phyloP scores from a whole-genome alignment of 2,113 vertebrate species.

The Sterna hirundo region DNA sequence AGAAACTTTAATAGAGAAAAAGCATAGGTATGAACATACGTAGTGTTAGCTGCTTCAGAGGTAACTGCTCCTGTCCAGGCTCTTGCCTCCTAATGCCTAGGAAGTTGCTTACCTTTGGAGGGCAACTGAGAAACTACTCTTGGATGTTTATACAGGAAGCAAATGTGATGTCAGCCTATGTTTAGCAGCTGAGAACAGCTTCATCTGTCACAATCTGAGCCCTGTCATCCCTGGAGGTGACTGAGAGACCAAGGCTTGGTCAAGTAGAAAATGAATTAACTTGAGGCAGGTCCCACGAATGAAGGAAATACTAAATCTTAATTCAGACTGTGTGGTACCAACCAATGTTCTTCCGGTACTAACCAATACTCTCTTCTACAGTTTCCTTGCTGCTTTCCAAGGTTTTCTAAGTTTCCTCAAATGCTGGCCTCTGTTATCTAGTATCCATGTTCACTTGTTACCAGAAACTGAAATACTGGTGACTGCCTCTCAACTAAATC shows the following conservation, averaged over 20 bases:
- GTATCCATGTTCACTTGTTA: not conserved
- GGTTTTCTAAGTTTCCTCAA: not conserved
- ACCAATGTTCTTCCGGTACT: not conserved
- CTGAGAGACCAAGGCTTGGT: not conserved
- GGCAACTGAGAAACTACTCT: not conserved
- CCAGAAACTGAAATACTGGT: not conserved
- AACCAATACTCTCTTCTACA: not conserved
- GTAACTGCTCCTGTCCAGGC: not conserved
- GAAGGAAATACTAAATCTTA: not conserved
- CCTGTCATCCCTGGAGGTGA: not conserved
- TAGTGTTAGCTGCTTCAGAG: not conserved
- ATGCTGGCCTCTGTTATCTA: not conserved
- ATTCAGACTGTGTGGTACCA: not conserved
- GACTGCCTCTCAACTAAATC: not conserved
- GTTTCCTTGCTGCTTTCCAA: not conserved
- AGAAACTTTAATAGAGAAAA: not conserved
- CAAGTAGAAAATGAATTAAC: not conserved
- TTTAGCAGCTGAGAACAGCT: not conserved
- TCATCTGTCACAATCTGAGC: not conserved
- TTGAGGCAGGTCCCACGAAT: not conserved
- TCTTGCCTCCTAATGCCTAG: not conserved
- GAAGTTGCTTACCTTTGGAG: not conserved
- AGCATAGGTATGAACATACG: not conserved
- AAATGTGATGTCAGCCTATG: not conserved
- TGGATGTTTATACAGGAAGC: not conserved